Evolutionary conservation across 2,888 invertebrate genomes (phyloP), one percentile per base, ranked within the genome.

Genomic region (Drosophila cognata): DNA sequence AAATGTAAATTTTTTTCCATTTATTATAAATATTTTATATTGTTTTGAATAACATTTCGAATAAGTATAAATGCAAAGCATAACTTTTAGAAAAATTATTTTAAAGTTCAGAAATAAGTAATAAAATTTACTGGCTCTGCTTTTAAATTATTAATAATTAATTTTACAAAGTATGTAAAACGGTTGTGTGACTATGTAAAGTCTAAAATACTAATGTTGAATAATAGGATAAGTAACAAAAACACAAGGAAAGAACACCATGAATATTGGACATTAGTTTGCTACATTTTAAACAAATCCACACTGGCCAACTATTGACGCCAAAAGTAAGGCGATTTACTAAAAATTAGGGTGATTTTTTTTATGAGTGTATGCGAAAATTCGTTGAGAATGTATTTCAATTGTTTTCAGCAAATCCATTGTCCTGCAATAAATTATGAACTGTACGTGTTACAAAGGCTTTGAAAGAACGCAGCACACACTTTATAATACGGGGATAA

Each of bases 11-110:
- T 31, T 31, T 8, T 7, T 36, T 7, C 2, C 7, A 16, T 18
- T 36, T 36, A 18, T 36, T 36, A 36, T 1, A 36, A 18, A 18
- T 36, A 36, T 18, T 36, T 36, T 36, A 1, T 16, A 16, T 36
- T 36, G 7, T 13, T 35, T 35, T 2, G 6, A 2, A 36, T 6
- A 36, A 16, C 16, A 18, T 18, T 36, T 18, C 16, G 7, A 36
- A 18, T 7, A 36, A 2, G 7, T 18, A 36, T 36, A 36, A 18
- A 18, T 36, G 36, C 36, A 36, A 38, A 4, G 0, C n/a, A n/a
- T 1, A n/a, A n/a, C 4, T 38, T 1, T 38, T 1, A n/a, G 18
- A 2, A n/a, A n/a, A n/a, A 4, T 38, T 1, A 0, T 2, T 36
- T 36, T 16, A 2, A 16, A 36, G 16, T 16, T 36, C 2, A 38